phyloP scores from a whole-genome alignment of 1,140 invertebrate genomes.

The Chelonus insularis region DNA sequence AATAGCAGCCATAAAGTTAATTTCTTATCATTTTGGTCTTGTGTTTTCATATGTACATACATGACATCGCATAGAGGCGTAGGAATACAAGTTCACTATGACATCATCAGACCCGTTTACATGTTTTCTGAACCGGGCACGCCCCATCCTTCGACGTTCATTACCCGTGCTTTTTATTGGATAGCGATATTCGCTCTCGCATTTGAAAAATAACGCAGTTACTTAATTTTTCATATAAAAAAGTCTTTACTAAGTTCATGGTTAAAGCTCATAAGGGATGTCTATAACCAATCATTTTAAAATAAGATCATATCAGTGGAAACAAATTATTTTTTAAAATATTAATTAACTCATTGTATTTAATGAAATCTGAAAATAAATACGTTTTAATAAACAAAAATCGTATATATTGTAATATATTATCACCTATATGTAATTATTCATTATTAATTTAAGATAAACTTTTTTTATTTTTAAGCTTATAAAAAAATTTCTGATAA shows the following conservation, averaged over 20 bases:
- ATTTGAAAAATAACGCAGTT: neutral
- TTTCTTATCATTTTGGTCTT: neutral
- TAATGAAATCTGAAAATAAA: neutral
- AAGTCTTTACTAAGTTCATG: neutral
- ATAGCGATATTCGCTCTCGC: neutral
- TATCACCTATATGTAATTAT: neutral
- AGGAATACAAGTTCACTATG: conserved; percentile 38
- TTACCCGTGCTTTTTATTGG: conserved; percentile 25
- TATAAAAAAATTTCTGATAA: neutral
- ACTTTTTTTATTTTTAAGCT: conserved; percentile 11
- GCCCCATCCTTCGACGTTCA: conserved; percentile 40
- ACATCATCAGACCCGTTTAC: conserved; percentile 49
- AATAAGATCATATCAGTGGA: neutral
- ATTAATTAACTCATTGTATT: neutral
- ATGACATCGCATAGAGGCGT: conserved; percentile 21
- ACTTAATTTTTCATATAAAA: neutral
- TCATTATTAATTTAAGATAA: neutral
- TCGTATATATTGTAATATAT: too few relatives aligned
- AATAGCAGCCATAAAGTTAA: too few relatives aligned
- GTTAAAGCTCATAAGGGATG: neutral
- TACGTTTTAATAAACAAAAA: neutral
- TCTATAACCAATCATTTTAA: neutral
- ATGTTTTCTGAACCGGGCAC: conserved; percentile 45
- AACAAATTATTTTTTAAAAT: neutral
- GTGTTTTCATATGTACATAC: neutral